These are phyloP conservation scores for Sicus ferrugineus DNA, from an alignment of 2,888 invertebrate genomes.

Conservation along the genomic window DNA sequence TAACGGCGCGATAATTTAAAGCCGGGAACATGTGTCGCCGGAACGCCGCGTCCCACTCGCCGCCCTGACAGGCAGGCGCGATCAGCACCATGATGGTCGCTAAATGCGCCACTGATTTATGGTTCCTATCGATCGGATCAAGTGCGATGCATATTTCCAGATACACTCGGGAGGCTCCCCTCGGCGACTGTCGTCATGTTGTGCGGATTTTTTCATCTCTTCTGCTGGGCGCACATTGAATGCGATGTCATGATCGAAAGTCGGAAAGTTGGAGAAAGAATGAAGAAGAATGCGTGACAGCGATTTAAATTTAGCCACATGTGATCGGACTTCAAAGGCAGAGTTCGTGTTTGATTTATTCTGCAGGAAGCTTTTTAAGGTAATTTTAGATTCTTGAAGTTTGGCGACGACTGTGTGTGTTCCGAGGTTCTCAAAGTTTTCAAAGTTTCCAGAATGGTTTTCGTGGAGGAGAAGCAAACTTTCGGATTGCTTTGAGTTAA, in stretches of 20 bases:
- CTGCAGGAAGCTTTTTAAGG: not conserved
- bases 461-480: no score
- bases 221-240: not conserved
- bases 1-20: constrained; percentile 29
- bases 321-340: constrained; percentile 23
- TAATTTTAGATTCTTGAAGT: constrained; percentile 21
- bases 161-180: not conserved
- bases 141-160: constrained; percentile 18
- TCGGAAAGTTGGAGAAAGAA: not conserved
- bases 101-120: constrained; percentile 44
- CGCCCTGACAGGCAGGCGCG: constrained; percentile 25
- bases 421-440: no score
- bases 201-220: not conserved
- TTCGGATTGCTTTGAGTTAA: no score
- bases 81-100: constrained; percentile 26
- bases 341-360: constrained; percentile 6
- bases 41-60: not conserved
- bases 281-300: not conserved
- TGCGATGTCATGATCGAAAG: not conserved
- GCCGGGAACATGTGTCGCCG: constrained; percentile 26
- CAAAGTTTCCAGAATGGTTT: no score
- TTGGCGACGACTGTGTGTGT: not conserved
- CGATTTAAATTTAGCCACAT: constrained; percentile 12
- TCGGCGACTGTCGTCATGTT: not conserved
- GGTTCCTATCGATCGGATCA: constrained; percentile 33